A percentile compares a stretch with the other conserved stretches of the same genome.
These are phyloP conservation scores for Phortica variegata DNA, from an alignment of 1,140 invertebrate species.

Conservation along the genomic window DNA sequence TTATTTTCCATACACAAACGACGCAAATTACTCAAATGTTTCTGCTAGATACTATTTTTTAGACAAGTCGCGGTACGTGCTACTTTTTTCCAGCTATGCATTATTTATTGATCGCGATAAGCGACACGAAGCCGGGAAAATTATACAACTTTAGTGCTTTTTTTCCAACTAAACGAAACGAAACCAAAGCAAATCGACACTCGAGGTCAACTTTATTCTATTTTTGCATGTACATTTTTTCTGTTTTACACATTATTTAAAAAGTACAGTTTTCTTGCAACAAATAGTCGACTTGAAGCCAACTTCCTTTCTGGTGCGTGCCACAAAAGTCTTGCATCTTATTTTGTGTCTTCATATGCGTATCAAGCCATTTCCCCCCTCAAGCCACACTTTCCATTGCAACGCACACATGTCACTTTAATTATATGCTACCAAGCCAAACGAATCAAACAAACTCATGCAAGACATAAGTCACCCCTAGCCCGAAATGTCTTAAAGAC, in stretches of 20 bases:
- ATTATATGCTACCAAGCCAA: too few species aligned
- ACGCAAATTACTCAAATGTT: conserved; percentile 55
- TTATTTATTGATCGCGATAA: conserved; percentile 55
- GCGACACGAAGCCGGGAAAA: conserved; percentile 50
- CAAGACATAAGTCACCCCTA: too few species aligned
- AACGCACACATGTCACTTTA: too few species aligned
- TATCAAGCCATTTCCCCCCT: too few species aligned
- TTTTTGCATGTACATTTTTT: conserved; percentile 22
- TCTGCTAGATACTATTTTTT: conserved; percentile 49
- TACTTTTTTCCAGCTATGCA: conserved; percentile 37
- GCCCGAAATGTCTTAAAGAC: too few species aligned
- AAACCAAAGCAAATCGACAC: conserved; percentile 7
- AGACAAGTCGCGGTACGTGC: conserved; percentile 31
- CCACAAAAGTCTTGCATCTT: too few species aligned
- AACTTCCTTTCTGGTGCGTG: conserved; percentile 41
- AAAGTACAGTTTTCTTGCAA: conserved; percentile 5
- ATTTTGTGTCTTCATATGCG: too few species aligned
- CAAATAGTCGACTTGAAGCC: conserved; percentile 14
- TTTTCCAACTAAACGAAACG: too few species aligned
- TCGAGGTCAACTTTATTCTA: not conserved
- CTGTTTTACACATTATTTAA: conserved; percentile 21
- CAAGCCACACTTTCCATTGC: too few species aligned
- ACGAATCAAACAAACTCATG: too few species aligned
- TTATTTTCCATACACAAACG: conserved; percentile 42
- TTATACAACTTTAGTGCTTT: conserved; percentile 24